phyloP scores from a whole-genome alignment of 2,113 vertebrate species.

The Bungarus multicinctus region DNA sequence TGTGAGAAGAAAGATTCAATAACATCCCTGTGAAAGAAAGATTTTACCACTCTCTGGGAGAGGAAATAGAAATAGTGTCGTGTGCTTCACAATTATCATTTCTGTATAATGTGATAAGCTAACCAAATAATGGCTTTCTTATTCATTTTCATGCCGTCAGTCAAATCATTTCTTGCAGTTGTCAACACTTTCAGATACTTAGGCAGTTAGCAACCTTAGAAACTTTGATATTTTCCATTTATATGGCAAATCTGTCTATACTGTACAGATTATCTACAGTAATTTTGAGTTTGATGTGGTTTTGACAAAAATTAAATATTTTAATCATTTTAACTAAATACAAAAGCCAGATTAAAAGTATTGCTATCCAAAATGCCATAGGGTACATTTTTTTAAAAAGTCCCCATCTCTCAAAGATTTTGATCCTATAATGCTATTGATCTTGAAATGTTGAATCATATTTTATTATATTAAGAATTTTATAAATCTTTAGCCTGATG shows the following conservation, averaged over 20 bases:
- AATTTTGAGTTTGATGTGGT: neutral
- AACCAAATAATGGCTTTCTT: neutral
- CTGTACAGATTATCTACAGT: neutral
- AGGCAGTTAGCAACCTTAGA: neutral
- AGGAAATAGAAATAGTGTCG: neutral
- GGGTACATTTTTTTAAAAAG: neutral
- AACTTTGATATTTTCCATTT: neutral
- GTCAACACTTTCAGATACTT: neutral
- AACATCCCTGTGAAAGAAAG: neutral
- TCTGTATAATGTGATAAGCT: neutral
- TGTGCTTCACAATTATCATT: neutral
- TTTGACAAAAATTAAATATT: neutral
- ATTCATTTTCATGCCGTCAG: neutral
- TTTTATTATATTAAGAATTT: neutral
- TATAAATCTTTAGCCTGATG: neutral
- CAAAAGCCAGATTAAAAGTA: neutral
- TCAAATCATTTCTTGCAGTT: neutral
- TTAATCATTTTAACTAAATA: neutral
- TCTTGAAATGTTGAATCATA: neutral
- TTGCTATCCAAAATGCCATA: neutral
- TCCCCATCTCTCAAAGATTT: neutral
- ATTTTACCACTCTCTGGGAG: neutral
- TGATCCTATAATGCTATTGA: neutral
- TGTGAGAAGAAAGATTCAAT: neutral
- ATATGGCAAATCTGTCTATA: neutral